Base-by-base conservation (phyloP, 2,888 invertebrate genomes). In the Tipula confusa region DNA sequence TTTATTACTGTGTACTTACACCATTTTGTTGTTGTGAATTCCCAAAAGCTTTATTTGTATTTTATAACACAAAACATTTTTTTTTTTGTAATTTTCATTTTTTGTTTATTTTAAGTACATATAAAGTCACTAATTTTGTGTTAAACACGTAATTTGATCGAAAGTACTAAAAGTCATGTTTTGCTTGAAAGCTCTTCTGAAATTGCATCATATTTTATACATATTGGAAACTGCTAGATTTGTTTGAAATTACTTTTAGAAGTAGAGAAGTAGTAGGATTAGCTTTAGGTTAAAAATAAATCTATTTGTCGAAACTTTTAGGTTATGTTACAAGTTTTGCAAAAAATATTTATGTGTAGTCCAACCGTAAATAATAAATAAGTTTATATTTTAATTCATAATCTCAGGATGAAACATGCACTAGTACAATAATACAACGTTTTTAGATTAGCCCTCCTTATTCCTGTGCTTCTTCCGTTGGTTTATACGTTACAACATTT, bases 11-110 rank as follows among this genome's bases (percentile, higher is more conserved):
- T 64, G 64, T 64, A 64, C 64, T 64, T 64, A 64, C 64, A n/a
- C n/a, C n/a, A 64, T 64, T 64, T 18, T 64, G 64, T 64, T 64
- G 64, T 43, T 36, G 15, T 2, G n/a, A 64, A 64, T 24, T 64
- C 64, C 64, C 64, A 64, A 64, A 64, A 64, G 64, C 64, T 64
- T 64, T 64, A 24, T 64, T 43, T 43, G n/a, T 43, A n/a, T 43
- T 64, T 64, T 64, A 64, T 24, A 7, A n/a, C 11, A 64, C 2
- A 64, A 64, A 64, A 24, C 18, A 24, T 24, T 18, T 64, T 24
- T 11, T 24, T 24, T 36, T 9, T 6, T 36, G 6, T 31, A n/a
- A n/a, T n/a, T n/a, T n/a, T n/a, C n/a, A n/a, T 18, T 9, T 24
- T 64, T 64, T 64, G 9, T 64, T 18, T 38, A 24, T n/a, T n/a